Conservation (phyloP, 1,140 invertebrate genomes). For the Rhyzopertha dominica region DNA sequence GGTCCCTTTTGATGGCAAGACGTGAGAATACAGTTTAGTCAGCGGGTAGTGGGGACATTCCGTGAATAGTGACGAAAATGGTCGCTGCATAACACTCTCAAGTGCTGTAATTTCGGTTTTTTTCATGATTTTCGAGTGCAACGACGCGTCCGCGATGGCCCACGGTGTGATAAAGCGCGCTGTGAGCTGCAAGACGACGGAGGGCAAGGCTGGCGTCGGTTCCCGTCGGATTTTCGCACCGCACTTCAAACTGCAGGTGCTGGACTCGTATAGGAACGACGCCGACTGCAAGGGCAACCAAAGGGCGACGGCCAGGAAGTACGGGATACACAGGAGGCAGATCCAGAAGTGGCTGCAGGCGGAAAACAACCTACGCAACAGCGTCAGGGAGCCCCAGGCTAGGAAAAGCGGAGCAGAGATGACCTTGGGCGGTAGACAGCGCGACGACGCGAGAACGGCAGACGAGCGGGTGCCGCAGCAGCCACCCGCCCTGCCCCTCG, state of each 20-base stretch:
- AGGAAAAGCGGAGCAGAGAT: conserved; percentile 22
- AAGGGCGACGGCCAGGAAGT: conserved; percentile 77
- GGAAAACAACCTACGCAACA: conserved; percentile 66
- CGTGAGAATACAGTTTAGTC: conserved; percentile 45
- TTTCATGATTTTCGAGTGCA: conserved; percentile 31
- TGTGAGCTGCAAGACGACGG: conserved; percentile 40
- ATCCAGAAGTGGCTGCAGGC: conserved; percentile 87
- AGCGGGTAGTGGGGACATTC: conserved; percentile 42
- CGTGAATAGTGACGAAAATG: conserved; percentile 46
- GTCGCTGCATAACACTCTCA: conserved; percentile 38
- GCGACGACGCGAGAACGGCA: conserved; percentile 28
- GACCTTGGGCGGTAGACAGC: conserved; percentile 38
- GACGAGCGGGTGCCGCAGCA: conserved; percentile 23
- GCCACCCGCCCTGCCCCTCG: conserved; percentile 28
- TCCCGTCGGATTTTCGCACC: conserved; percentile 78
- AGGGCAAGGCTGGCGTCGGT: conserved; percentile 57
- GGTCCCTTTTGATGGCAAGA: conserved; percentile 35
- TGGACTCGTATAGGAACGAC: conserved; percentile 77
- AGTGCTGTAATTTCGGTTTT: conserved; percentile 30
- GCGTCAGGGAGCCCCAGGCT: conserved; percentile 50
- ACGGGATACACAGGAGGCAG: conserved; percentile 77
- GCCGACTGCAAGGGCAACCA: conserved; percentile 81
- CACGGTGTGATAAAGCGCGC: conserved; percentile 53
- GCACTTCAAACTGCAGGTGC: conserved; percentile 78
- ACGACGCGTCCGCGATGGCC: conserved; percentile 47